Percentiles rank a stretch among this genome's conserved stretches.
phyloP scores from a whole-genome alignment of 2,113 vertebrate species.

The Natator depressus region DNA sequence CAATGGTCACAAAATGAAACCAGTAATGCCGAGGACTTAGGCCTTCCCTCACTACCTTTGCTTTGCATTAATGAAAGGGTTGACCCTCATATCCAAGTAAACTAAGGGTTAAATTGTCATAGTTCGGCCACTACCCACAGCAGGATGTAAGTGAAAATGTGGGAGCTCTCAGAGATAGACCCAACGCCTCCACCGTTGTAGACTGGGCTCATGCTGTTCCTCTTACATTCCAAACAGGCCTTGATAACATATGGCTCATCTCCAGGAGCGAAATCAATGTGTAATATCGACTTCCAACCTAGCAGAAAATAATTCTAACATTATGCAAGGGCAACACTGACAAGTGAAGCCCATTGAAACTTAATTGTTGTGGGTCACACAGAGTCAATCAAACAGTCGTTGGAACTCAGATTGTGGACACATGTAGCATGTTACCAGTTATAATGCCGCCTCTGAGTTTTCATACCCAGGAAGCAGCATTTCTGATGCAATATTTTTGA shows the following conservation, averaged over 20 bases:
- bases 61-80: neutral
- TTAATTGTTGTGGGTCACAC: neutral
- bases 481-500: neutral
- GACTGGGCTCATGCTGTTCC: neutral
- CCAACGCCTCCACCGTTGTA: neutral
- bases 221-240: neutral
- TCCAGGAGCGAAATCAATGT: neutral
- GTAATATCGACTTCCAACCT: neutral
- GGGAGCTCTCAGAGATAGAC: neutral
- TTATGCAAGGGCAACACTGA: neutral
- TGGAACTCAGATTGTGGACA: neutral
- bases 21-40: neutral
- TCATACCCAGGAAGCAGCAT: neutral
- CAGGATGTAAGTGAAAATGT: neutral
- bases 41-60: neutral
- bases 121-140: neutral
- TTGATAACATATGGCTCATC: neutral
- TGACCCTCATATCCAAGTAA: neutral
- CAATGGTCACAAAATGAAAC: accelerated
- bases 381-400: neutral
- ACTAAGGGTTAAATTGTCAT: neutral
- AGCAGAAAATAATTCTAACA: neutral
- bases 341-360: neutral
- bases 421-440: neutral
- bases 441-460: neutral